These are phyloP conservation scores for Microctenopoma lineatum DNA, from an alignment of 2,797 vertebrate species.

Conservation along the genomic window DNA sequence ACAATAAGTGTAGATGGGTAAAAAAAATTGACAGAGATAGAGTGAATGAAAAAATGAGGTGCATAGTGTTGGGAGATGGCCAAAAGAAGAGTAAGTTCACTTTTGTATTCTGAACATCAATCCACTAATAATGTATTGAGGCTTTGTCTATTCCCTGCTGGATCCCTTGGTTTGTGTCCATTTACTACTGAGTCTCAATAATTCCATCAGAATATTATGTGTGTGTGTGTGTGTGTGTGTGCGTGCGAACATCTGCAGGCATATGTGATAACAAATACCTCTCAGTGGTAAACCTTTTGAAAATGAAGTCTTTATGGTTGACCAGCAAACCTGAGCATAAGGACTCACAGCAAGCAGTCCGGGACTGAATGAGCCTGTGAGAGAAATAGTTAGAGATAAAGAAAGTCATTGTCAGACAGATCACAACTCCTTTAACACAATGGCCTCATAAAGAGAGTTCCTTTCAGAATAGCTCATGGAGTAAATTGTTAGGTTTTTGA, in stretches of 20 bases:
- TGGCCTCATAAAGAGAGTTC: conserved; percentile 24
- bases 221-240: conserved; percentile 9
- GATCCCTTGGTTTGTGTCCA: conserved; percentile 24
- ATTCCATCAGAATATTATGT: conserved; percentile 13
- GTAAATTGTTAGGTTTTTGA: conserved; percentile 16
- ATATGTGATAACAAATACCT: conserved; percentile 18
- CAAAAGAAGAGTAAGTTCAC: conserved; percentile 25
- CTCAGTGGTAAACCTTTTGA: conserved; percentile 41
- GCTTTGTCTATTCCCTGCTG: conserved; percentile 9
- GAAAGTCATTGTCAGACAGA: conserved; percentile 37
- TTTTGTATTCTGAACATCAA: conserved; percentile 25
- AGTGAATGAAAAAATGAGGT: conserved; percentile 35
- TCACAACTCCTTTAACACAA: conserved; percentile 52
- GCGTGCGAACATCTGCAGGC: not conserved
- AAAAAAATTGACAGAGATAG: conserved; percentile 22
- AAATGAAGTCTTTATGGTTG: conserved; percentile 45
- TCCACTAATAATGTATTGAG: conserved; percentile 23
- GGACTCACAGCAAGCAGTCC: conserved; percentile 38
- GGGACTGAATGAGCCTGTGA: conserved; percentile 9
- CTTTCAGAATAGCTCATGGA: conserved; percentile 29
- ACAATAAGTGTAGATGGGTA: not conserved
- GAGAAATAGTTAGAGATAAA: conserved; percentile 26
- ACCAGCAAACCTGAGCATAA: conserved; percentile 43
- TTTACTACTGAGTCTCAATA: conserved; percentile 41
- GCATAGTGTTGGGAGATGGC: conserved; percentile 14